Evolutionary conservation across 1,140 invertebrate genomes (phyloP), one percentile per base, ranked within the genome.

Genomic region (Cephus cinctus): DNA sequence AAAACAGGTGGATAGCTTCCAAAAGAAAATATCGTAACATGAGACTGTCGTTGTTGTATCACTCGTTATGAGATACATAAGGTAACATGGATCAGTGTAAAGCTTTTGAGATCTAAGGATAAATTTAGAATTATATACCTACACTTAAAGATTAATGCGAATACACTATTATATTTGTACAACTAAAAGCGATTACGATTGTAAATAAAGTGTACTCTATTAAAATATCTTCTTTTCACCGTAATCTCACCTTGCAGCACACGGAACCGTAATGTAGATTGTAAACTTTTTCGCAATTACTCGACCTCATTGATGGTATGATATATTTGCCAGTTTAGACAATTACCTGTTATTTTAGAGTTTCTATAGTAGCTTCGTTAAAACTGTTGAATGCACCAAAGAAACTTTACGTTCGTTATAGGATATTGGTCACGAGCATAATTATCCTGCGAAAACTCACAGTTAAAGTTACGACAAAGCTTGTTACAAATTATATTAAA

Each of bases 101-200:
- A 30, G 27, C 27, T 30, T 30, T 41, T 19, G 36, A 47, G 21
- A 32, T 30, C 41, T 38, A 39, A 35, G 15, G 12, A 41, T 23
- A 34, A 12, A 23, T 44, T 32, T 31, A 36, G 25, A 22, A 42
- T 34, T 9, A 50, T 50, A 50, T 30, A 30, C 11, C 12, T 30
- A 30, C 12, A 30, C 27, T 9, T 11, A 11, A 30, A 12, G 27
- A 12, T 30, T 30, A 30, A 30, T 9, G 14, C 34, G 32, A 38
- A 50, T 43, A 43, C 47, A 43, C 47, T 50, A 50, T 50, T 50
- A 50, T 50, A 50, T 50, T 50, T 50, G 48, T 50, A 50, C 42
- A 47, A 47, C 31, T 42, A 45, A 9, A 31, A 44, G 20, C 31
- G 6, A 25, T 40, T 36, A 50, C 16, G 34, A 21, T 18, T 50